These are phyloP conservation scores for Heliconius nattereri DNA, from an alignment of 1,140 invertebrate genomes.

Conservation along the genomic window DNA sequence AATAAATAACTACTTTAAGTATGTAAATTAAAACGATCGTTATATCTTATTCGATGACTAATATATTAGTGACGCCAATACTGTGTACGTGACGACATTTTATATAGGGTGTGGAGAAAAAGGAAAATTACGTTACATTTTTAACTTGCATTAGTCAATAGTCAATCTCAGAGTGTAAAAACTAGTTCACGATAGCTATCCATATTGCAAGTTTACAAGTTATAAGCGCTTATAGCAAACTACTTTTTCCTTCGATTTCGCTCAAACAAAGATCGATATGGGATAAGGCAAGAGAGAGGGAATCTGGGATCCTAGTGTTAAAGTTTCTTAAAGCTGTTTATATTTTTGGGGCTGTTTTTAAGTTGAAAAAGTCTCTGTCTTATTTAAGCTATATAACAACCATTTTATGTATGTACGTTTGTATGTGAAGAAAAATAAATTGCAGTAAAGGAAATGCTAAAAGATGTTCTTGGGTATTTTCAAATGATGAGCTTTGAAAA, in stretches of 20 bases:
- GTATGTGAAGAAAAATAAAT: background rate
- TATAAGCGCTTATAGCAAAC: background rate
- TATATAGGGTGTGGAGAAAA: conserved; percentile 14
- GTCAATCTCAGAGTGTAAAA: background rate
- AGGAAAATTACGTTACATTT: conserved; percentile 13
- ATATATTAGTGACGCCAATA: conserved; percentile 4
- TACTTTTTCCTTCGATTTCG: background rate
- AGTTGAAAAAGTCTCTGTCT: no score
- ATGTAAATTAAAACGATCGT: conserved; percentile 8
- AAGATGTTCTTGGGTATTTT: background rate
- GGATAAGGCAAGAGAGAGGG: no score
- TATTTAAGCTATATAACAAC: no score
- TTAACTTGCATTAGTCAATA: background rate
- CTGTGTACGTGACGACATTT: conserved; percentile 16
- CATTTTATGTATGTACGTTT: no score
- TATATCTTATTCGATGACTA: conserved; percentile 15
- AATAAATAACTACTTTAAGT: background rate
- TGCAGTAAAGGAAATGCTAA: background rate
- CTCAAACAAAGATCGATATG: background rate
- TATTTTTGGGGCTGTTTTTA: no score
- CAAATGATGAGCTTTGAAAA: background rate
- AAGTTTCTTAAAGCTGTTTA: no score
- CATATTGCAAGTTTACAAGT: background rate
- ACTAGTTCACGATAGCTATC: background rate
- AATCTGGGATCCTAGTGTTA: no score